phyloP scores from a whole-genome alignment of 1,140 invertebrate species.

The silkworm (Bombyx mori) region DNA sequence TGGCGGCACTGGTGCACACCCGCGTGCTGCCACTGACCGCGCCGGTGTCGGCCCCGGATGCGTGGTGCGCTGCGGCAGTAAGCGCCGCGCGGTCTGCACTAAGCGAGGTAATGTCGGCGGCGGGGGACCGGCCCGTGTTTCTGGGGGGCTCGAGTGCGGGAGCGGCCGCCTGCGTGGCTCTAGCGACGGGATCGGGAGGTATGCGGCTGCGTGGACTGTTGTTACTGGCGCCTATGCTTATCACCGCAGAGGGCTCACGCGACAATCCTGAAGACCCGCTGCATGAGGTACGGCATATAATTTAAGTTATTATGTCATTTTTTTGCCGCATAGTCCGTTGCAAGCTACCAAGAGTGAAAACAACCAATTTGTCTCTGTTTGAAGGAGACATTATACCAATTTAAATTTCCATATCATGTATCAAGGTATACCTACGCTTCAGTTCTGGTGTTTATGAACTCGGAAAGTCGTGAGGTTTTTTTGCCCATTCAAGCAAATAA shows the following conservation, averaged over 20 bases:
- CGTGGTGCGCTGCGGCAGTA: constrained; percentile 13
- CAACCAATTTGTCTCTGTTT: no score
- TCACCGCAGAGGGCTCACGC: constrained; percentile 30
- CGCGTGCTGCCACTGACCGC: constrained; percentile 14
- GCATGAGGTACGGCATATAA: constrained; percentile 3
- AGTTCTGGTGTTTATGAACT: no score
- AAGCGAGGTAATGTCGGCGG: constrained; percentile 19
- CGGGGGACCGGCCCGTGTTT: constrained; percentile 22
- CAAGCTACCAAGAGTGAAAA: no score
- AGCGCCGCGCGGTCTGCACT: constrained; percentile 17
- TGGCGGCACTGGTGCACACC: constrained; percentile 18
- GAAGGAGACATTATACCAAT: no score
- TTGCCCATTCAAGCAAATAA: no score
- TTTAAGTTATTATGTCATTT: no score
- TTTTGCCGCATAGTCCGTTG: no score
- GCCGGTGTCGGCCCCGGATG: constrained; percentile 9
- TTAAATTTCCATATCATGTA: no score
- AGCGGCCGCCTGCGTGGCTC: constrained; percentile 20
- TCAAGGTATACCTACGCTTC: no score
- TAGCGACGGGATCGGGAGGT: constrained; percentile 10
- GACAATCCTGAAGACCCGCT: constrained; percentile 18
- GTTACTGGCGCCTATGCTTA: constrained; percentile 32
- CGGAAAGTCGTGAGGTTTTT: no score
- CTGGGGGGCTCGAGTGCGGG: constrained; percentile 26
- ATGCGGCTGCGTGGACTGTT: constrained; percentile 12